A percentile compares a stretch with the other conserved stretches of the same genome.
These are phyloP conservation scores for Siderastrea siderea DNA, from an alignment of 92 coral and sea anemone species.

Conservation along the genomic window DNA sequence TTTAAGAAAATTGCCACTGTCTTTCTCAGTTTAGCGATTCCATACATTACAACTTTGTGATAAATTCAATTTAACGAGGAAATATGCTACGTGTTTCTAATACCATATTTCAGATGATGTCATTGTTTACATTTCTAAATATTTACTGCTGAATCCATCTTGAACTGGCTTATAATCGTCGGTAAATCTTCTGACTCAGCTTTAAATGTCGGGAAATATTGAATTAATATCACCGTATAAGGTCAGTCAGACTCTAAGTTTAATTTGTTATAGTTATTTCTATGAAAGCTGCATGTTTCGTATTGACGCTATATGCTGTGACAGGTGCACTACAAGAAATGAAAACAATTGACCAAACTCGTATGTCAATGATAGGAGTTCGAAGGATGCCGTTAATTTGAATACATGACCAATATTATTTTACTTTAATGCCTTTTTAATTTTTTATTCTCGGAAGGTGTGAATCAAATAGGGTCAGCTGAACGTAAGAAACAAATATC, in stretches of 20 bases:
- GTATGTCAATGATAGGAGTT: neutral
- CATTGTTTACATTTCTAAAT: conserved; percentile 1
- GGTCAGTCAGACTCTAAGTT: neutral
- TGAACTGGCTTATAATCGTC: neutral
- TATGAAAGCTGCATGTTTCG: neutral
- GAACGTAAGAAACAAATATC: too few species aligned
- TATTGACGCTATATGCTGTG: neutral
- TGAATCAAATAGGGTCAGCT: too few species aligned
- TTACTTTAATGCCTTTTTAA: neutral
- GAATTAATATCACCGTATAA: neutral
- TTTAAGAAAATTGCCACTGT: too few species aligned
- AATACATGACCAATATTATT: neutral
- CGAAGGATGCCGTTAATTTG: conserved; percentile 8
- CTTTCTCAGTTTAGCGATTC: neutral
- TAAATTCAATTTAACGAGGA: neutral
- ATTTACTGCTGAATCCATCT: neutral
- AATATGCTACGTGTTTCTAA: neutral
- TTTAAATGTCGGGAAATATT: neutral
- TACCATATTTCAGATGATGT: conserved; percentile 12
- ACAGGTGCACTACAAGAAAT: neutral
- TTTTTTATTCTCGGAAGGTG: neutral
- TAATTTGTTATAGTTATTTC: neutral
- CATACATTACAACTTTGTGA: neutral
- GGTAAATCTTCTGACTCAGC: neutral
- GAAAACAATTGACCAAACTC: neutral